These are phyloP conservation scores for Manacus vitellinus DNA, from an alignment of 2,113 vertebrate genomes.

Conservation along the genomic window DNA sequence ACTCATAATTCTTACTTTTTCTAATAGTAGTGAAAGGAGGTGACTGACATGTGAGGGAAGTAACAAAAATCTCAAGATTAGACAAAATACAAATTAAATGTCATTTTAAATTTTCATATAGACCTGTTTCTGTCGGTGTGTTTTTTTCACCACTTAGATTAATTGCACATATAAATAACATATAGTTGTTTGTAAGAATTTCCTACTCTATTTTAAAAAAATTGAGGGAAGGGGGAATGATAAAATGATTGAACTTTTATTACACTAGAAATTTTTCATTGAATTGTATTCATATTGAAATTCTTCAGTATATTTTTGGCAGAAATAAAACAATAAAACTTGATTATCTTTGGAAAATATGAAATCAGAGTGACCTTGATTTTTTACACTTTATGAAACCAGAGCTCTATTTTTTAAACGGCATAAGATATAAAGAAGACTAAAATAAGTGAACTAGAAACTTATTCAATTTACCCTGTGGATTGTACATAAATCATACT, in stretches of 20 bases:
- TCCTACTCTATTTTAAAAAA: neutral
- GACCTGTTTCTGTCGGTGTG: neutral
- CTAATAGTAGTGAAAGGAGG: neutral
- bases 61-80: neutral
- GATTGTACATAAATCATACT: neutral
- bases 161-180: neutral
- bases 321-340: conserved; percentile 39
- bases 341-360: conserved; percentile 19
- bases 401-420: neutral
- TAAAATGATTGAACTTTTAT: neutral
- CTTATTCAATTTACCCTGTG: neutral
- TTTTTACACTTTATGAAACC: neutral
- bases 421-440: neutral
- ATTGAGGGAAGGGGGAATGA: neutral
- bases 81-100: neutral
- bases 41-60: neutral
- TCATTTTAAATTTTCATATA: neutral
- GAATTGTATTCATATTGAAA: conserved; percentile 8
- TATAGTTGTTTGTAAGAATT: neutral
- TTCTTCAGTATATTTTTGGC: conserved; percentile 28
- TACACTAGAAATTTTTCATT: neutral
- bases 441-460: neutral
- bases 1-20: neutral
- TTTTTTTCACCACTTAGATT: neutral
- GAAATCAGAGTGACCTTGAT: neutral